Percentiles rank a stretch among this genome's conserved stretches.
These are phyloP conservation scores for Endotricha flammealis DNA, from an alignment of 2,888 invertebrate genomes.

Conservation along the genomic window DNA sequence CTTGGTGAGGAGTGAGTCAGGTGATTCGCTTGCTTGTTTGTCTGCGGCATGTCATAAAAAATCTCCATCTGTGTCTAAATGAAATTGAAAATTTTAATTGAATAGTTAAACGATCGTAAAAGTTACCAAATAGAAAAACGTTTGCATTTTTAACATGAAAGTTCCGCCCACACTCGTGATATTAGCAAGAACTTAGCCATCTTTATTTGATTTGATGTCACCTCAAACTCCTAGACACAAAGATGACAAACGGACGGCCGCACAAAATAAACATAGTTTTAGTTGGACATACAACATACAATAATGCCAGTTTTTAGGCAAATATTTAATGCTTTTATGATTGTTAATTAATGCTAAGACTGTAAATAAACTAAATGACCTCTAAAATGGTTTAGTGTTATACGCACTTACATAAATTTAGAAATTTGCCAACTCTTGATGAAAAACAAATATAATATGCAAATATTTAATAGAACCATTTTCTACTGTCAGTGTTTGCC, in stretches of 20 bases:
- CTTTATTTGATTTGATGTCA: conserved; percentile 6
- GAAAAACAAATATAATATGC: too few species aligned
- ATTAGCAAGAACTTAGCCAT: conserved; percentile 4
- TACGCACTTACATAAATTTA: too few species aligned
- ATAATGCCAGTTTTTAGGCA: conserved; percentile 23
- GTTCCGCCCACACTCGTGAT: neutral
- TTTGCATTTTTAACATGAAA: conserved; percentile 6
- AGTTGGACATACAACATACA: conserved; percentile 16
- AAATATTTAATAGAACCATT: too few species aligned
- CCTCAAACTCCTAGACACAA: neutral
- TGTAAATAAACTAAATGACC: conserved; percentile 9
- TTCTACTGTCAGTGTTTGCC: too few species aligned
- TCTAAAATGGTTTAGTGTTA: neutral
- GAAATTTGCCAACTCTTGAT: too few species aligned
- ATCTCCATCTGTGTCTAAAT: too few species aligned
- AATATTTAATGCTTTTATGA: conserved; percentile 32
- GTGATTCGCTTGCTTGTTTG: too few species aligned
- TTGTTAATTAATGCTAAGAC: conserved; percentile 27
- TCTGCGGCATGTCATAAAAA: too few species aligned
- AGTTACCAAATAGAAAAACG: too few species aligned
- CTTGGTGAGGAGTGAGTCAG: too few species aligned
- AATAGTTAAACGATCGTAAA: too few species aligned
- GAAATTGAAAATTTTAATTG: too few species aligned
- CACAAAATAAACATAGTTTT: conserved; percentile 15
- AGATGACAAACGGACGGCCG: conserved; percentile 1